phyloP scores from a whole-genome alignment of 2,888 invertebrate species.

The Oscheius sp. region DNA sequence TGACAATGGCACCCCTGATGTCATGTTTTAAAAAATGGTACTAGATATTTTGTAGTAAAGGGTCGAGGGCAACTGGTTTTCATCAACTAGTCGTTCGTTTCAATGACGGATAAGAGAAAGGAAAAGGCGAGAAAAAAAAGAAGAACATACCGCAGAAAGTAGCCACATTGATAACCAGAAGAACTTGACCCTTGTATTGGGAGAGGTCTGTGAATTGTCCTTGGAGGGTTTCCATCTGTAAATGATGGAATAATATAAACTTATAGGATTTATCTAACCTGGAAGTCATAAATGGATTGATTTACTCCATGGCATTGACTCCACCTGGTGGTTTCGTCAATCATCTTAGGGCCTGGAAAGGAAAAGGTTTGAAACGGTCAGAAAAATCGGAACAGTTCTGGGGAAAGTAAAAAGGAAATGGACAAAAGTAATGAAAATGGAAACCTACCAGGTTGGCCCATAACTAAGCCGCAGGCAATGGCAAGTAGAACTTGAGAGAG shows the following conservation, averaged over 20 bases:
- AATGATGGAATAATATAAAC: not conserved
- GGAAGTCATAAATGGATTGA: constrained; percentile 71
- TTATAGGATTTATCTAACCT: constrained; percentile 39
- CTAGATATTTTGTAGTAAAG: too few species aligned
- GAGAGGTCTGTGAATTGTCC: constrained; percentile 71
- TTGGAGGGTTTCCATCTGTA: constrained; percentile 69
- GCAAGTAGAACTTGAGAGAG: constrained; percentile 34
- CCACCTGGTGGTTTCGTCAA: constrained; percentile 72
- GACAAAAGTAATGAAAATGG: not conserved
- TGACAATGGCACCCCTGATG: too few species aligned
- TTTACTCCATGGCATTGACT: constrained; percentile 66
- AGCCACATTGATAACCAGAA: constrained; percentile 71
- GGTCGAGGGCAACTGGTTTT: constrained; percentile 18
- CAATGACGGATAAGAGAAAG: constrained; percentile 28
- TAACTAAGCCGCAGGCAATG: constrained; percentile 35
- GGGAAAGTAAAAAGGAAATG: not conserved
- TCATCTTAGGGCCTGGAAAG: constrained; percentile 66
- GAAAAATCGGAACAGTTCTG: constrained; percentile 2
- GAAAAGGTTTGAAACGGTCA: not conserved
- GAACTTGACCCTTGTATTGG: constrained; percentile 70
- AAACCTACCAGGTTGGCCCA: constrained; percentile 48
- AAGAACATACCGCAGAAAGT: constrained; percentile 69
- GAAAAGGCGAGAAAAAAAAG: too few species aligned
- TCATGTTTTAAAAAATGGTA: too few species aligned
- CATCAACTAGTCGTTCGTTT: constrained; percentile 5